A percentile compares a stretch with the other conserved stretches of the same genome.
Conservation (phyloP, 2,888 invertebrate genomes). For the Gerris lacustris region DNA sequence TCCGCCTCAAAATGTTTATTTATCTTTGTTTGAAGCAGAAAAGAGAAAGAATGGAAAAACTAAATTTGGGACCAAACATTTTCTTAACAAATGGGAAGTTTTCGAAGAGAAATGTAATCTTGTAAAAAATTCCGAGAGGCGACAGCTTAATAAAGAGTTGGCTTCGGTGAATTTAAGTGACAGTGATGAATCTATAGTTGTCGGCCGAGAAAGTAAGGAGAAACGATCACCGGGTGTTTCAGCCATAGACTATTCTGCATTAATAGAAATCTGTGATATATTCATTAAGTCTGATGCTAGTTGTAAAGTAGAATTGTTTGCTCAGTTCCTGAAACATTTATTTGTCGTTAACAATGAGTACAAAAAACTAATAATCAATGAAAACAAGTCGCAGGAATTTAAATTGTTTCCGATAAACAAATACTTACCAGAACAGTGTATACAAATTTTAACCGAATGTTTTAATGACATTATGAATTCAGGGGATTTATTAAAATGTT, state of each 20-base stretch:
- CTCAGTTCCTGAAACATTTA: constrained; percentile 20
- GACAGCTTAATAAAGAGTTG: background rate
- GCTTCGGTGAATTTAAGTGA: constrained; percentile 3
- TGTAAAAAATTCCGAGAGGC: background rate
- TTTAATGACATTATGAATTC: constrained; percentile 28
- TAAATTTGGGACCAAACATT: constrained; percentile 42
- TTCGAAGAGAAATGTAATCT: constrained; percentile 30
- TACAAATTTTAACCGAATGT: constrained; percentile 26
- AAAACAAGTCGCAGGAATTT: constrained; percentile 5
- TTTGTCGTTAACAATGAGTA: constrained; percentile 19
- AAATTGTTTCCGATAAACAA: constrained; percentile 31
- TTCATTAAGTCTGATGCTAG: constrained; percentile 16
- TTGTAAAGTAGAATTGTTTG: constrained; percentile 15
- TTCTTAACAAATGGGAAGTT: constrained; percentile 46
- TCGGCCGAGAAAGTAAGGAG: constrained; percentile 11
- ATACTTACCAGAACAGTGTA: constrained; percentile 28
- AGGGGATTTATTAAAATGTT: constrained; percentile 25
- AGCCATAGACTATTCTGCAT: constrained; percentile 21
- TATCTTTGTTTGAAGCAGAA: constrained; percentile 28
- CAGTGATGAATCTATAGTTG: constrained; percentile 20
- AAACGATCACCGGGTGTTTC: constrained; percentile 17
- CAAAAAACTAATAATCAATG: constrained; percentile 3
- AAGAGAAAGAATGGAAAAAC: constrained; percentile 44
- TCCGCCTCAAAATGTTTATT: constrained; percentile 26
- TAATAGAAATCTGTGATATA: constrained; percentile 22